Conservation (phyloP, 2,113 vertebrate genomes). For the Peromyscus californicus region DNA sequence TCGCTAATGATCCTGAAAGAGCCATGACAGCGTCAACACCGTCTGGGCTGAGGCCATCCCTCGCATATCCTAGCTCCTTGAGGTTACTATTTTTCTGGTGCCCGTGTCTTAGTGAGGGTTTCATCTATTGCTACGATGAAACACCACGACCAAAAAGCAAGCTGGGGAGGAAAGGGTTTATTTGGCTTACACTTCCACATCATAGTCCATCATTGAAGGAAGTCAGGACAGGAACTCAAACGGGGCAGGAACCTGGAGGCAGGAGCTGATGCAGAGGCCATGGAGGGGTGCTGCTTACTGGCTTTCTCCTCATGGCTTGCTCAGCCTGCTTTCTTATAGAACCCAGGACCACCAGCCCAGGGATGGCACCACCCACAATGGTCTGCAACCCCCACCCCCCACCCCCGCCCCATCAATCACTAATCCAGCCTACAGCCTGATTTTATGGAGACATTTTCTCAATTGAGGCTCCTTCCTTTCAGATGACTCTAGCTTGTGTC, state of each 20-base stretch:
- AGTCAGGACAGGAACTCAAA: background rate
- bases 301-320: background rate
- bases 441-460: background rate
- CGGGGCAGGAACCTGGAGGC: background rate
- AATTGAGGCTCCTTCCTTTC: background rate
- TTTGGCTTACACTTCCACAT: background rate
- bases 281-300: background rate
- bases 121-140: background rate
- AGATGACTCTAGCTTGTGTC: background rate
- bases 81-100: background rate
- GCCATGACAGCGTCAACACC: background rate
- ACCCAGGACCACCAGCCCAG: background rate
- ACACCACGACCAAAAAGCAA: background rate
- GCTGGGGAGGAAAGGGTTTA: background rate
- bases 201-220: background rate
- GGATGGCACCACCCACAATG: background rate
- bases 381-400: no score
- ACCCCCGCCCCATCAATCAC: background rate
- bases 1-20: background rate
- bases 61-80: background rate
- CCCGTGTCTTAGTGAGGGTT: no score
- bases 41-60: background rate
- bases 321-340: background rate
- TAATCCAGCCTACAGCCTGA: background rate
- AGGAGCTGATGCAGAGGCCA: background rate